These are phyloP conservation scores for Cyclura pinguis DNA, from an alignment of 2,797 vertebrate genomes.

Conservation along the genomic window DNA sequence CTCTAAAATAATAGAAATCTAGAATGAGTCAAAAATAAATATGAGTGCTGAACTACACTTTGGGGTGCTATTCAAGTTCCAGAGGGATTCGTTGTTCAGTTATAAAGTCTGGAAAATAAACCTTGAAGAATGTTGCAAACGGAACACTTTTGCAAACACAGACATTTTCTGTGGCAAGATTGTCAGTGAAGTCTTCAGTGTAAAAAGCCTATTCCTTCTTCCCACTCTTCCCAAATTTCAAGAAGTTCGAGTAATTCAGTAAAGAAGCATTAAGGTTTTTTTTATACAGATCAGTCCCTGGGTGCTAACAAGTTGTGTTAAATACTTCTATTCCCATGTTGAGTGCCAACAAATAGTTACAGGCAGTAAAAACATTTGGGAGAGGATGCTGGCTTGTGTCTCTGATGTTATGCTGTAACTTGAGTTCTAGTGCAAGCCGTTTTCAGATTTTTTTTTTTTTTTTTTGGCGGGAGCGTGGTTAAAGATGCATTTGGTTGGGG, in stretches of 20 bases:
- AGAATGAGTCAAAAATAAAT: neutral
- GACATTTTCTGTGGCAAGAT: neutral
- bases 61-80: neutral
- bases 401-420: neutral
- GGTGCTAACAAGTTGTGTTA: neutral
- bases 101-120: neutral
- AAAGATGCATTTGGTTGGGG: neutral
- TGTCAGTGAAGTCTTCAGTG: neutral
- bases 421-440: neutral
- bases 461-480: neutral
- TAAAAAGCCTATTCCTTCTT: neutral
- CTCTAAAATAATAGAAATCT: neutral
- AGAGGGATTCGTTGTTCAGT: neutral
- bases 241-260: neutral
- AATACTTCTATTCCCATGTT: neutral
- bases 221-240: neutral
- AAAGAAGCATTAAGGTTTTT: neutral
- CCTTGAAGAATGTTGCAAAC: neutral
- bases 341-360: neutral
- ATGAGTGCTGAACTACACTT: neutral
- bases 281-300: neutral
- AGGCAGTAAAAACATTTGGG: neutral
- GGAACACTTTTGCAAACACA: neutral
- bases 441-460: neutral
- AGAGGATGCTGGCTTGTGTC: neutral